Evolutionary conservation across 2,797 vertebrate species (phyloP).

Genomic region (Gymnothorax reevesii): DNA sequence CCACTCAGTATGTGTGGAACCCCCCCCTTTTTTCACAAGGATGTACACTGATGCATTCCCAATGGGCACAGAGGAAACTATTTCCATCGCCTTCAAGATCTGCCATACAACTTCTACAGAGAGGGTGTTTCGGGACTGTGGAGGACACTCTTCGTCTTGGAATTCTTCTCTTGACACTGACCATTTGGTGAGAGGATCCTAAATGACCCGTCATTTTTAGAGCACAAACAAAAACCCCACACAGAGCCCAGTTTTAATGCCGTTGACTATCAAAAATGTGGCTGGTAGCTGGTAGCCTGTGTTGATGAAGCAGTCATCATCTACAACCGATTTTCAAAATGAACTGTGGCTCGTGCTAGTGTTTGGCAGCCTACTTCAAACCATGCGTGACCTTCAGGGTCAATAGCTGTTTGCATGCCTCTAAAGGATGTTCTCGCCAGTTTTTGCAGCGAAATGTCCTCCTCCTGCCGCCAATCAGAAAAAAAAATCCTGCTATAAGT

Average conservation of each 20-base stretch:
- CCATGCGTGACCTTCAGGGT: conserved; percentile 38
- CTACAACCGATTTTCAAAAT: conserved; percentile 29
- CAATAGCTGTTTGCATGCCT: conserved; percentile 35
- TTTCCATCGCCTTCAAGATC: not conserved
- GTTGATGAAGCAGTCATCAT: conserved; percentile 46
- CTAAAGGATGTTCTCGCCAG: not conserved
- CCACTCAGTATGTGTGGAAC: conserved; percentile 28
- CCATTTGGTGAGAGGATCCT: conserved; percentile 39
- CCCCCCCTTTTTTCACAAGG: conserved; percentile 14
- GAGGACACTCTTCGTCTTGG: rapidly evolving
- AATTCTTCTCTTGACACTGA: conserved; percentile 24
- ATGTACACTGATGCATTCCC: conserved; percentile 43
- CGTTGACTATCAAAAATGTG: conserved; percentile 9
- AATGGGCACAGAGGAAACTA: rapidly evolving
- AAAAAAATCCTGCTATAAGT: conserved; percentile 30
- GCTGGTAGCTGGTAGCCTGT: conserved; percentile 16
- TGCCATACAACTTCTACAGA: not conserved
- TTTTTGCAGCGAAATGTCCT: not conserved
- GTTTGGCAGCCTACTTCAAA: conserved; percentile 35
- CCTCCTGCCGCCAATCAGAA: not conserved
- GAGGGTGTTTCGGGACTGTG: conserved; percentile 19
- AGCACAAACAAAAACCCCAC: not conserved
- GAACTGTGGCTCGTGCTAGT: not conserved
- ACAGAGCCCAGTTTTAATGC: rapidly evolving
- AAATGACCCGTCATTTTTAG: conserved; percentile 30